A percentile compares a stretch with the other conserved stretches of the same genome.
Conservation (phyloP, 2,113 vertebrate species). For the Malurus alboscapulatus region DNA sequence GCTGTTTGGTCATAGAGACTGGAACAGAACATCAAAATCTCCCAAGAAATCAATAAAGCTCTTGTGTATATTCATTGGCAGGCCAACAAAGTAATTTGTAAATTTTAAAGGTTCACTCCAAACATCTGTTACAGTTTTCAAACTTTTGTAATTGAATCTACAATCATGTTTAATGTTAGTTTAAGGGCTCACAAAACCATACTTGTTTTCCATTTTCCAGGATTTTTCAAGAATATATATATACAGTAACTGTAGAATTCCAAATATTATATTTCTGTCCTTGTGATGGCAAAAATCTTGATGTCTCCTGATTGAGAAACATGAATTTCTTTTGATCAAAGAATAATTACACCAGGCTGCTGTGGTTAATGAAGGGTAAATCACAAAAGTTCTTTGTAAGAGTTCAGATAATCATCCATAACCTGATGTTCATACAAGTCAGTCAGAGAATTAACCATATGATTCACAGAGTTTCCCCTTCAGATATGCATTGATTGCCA, state of each 20-base stretch:
- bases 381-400: not conserved
- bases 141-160: not conserved
- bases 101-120: not conserved
- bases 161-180: not conserved
- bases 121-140: slow-evolving; percentile 9
- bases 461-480: not conserved
- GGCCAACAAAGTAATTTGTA: not conserved
- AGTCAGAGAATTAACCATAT: not conserved
- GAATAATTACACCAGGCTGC: not conserved
- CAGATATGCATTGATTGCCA: not conserved
- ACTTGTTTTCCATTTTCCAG: not conserved
- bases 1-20: not conserved
- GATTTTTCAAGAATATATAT: not conserved
- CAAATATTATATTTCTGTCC: not conserved
- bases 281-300: not conserved
- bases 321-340: not conserved
- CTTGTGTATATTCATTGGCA: not conserved
- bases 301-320: not conserved
- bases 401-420: not conserved
- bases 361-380: not conserved
- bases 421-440: not conserved
- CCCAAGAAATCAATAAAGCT: not conserved
- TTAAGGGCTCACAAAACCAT: not conserved
- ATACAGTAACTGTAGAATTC: not conserved
- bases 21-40: not conserved